A percentile compares a stretch with the other conserved stretches of the same genome.
phyloP scores from a whole-genome alignment of 2,888 invertebrate genomes.

The Loripinus fragilis region DNA sequence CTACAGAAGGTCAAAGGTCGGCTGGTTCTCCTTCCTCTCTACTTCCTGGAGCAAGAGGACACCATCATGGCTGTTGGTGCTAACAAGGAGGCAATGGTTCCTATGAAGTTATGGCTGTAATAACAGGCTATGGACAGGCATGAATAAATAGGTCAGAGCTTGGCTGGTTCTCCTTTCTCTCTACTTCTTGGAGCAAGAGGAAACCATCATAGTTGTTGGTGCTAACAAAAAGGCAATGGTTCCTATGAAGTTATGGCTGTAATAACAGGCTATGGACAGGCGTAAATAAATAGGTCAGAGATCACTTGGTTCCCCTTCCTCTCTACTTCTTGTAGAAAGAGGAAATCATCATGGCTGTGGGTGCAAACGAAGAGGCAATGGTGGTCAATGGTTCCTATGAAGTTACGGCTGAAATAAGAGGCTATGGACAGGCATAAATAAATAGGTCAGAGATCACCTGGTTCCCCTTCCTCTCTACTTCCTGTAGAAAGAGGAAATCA shows the following conservation, averaged over 20 bases:
- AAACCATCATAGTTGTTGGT: conserved; percentile 91
- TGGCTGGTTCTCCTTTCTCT: conserved; percentile 94
- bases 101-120: conserved; percentile 95
- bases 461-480: conserved; percentile 96
- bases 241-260: conserved; percentile 97
- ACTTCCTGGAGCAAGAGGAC: conserved; percentile 94
- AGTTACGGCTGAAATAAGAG: conserved; percentile 94
- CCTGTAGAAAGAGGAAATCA: conserved; percentile 92
- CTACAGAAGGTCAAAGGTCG: conserved; percentile 92
- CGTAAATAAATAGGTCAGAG: too few species aligned
- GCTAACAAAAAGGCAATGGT: conserved; percentile 94
- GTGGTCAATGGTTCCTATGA: conserved; percentile 96
- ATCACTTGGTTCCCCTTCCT: conserved; percentile 94
- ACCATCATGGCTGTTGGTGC: conserved; percentile 92
- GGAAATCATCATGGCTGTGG: conserved; percentile 91
- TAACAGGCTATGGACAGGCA: too few species aligned
- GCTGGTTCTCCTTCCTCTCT: conserved; percentile 93
- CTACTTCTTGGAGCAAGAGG: conserved; percentile 94
- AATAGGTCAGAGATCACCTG: conserved; percentile 92
- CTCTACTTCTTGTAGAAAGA: conserved; percentile 94
- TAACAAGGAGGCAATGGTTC: conserved; percentile 94
- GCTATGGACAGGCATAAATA: too few species aligned
- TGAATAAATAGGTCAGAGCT: conserved; percentile 91
- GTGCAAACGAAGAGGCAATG: conserved; percentile 92
- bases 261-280: too few species aligned